A percentile compares a stretch with the other conserved stretches of the same genome.
phyloP scores from a whole-genome alignment of 2,888 invertebrate species.

The Hydroisotoma schaefferi region DNA sequence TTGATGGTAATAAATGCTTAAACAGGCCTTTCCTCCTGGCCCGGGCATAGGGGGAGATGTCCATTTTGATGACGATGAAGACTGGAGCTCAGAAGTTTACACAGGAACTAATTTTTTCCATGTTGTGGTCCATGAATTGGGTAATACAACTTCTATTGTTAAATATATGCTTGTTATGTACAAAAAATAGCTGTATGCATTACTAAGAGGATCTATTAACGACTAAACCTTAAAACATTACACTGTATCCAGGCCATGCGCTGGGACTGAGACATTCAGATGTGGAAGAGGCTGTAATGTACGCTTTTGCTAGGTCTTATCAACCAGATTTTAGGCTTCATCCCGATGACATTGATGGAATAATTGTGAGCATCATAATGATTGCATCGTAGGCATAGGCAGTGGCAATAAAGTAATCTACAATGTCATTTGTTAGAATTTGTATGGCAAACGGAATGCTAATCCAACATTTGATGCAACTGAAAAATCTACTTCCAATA shows the following conservation, averaged over 20 bases:
- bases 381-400: not conserved
- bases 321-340: constrained; percentile 69
- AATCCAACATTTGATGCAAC: not conserved
- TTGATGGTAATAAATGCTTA: not conserved
- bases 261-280: constrained; percentile 30
- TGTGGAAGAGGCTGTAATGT: constrained; percentile 32
- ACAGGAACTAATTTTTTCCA: constrained; percentile 29
- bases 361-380: constrained; percentile 60
- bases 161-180: no score
- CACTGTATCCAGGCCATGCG: not conserved
- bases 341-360: constrained; percentile 78
- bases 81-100: constrained; percentile 26
- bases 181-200: no score
- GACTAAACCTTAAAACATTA: no score
- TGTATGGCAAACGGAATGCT: constrained; percentile 20
- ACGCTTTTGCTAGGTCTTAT: constrained; percentile 23
- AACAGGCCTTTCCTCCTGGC: constrained; percentile 35
- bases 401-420: not conserved
- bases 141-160: not conserved
- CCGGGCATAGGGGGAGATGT: constrained; percentile 34
- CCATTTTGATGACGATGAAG: constrained; percentile 32
- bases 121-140: constrained; percentile 28
- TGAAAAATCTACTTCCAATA: constrained; percentile 17
- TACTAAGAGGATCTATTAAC: no score
- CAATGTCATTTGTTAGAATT: constrained; percentile 13